These are phyloP conservation scores for Sphaerophoria taeniata DNA, from an alignment of 2,888 invertebrate genomes.

Conservation along the genomic window DNA sequence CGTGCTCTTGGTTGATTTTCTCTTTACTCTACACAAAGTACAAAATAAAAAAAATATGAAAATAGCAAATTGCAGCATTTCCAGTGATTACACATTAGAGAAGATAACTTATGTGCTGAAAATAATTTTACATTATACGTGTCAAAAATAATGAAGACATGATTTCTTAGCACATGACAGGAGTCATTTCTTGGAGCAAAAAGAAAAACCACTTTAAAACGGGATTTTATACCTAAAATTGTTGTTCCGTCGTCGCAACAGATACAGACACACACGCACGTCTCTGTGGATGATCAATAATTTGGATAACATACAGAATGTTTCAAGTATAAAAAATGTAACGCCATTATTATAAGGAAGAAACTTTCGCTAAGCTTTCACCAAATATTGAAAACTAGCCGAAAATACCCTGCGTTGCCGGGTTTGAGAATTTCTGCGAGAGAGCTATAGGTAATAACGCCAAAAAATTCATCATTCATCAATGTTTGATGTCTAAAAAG, in stretches of 20 bases:
- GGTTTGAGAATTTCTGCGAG: no score
- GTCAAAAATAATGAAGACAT: slow-evolving; percentile 66
- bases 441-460: no score
- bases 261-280: neutral
- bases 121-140: slow-evolving; percentile 28
- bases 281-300: neutral
- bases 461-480: no score
- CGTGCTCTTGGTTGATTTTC: neutral
- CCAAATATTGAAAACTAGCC: slow-evolving; percentile 36
- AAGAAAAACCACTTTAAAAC: no score
- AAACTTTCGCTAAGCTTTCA: slow-evolving; percentile 5
- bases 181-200: slow-evolving; percentile 22
- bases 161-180: slow-evolving; percentile 60
- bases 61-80: neutral
- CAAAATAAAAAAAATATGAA: neutral
- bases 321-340: neutral
- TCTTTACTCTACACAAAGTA: neutral
- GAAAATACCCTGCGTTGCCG: no score
- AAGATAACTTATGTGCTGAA: neutral
- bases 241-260: no score
- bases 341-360: neutral
- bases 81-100: neutral
- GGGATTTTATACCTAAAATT: no score
- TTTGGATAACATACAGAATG: neutral
- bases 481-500: no score